Evolutionary conservation across 1,140 invertebrate genomes (phyloP).

Genomic region (Polypedilum pembai): DNA sequence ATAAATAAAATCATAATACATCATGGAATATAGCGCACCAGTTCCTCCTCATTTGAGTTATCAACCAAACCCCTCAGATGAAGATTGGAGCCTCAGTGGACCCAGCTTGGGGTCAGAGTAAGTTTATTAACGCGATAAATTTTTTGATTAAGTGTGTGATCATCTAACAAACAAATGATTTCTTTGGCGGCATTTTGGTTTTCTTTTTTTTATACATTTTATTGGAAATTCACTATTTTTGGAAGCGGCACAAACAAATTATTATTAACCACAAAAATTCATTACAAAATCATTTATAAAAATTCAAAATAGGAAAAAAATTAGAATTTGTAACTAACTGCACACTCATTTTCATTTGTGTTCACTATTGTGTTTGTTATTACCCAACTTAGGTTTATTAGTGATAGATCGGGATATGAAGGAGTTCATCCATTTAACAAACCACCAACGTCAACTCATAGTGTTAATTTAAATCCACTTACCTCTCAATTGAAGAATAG

Average conservation of each 20-base stretch:
- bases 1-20: not conserved
- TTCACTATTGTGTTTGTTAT: not conserved
- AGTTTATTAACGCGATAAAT: conserved; percentile 36
- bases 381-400: conserved; percentile 45
- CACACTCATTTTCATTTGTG: not conserved
- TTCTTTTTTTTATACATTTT: no score
- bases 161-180: no score
- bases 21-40: conserved; percentile 36
- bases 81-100: conserved; percentile 51
- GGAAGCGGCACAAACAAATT: no score
- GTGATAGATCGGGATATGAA: conserved; percentile 47
- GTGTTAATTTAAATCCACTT: conserved; percentile 31
- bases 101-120: conserved; percentile 53
- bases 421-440: conserved; percentile 48
- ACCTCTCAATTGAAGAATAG: not conserved
- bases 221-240: no score
- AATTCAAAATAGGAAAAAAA: not conserved
- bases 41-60: conserved; percentile 39
- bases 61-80: conserved; percentile 28
- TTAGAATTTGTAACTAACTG: not conserved
- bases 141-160: no score
- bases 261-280: no score
- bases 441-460: conserved; percentile 31
- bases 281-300: not conserved
- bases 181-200: no score